Percentiles rank a stretch among this genome's conserved stretches.
These are phyloP conservation scores for Polyommatus icarus DNA, from an alignment of 2,888 invertebrate genomes.

Conservation along the genomic window DNA sequence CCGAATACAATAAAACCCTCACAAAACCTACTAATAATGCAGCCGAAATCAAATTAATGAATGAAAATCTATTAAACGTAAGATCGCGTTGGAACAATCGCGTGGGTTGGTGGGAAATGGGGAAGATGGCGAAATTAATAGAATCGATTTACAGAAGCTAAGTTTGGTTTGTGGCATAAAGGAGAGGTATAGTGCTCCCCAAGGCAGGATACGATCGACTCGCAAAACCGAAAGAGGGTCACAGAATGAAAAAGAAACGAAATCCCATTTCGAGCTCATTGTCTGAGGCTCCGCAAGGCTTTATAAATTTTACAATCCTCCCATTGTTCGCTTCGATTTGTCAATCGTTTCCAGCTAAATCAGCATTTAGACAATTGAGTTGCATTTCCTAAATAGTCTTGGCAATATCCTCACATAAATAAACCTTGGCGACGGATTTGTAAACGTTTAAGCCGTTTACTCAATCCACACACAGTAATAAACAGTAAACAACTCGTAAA, in stretches of 20 bases:
- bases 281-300: constrained; percentile 69
- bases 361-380: constrained; percentile 30
- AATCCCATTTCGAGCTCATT: constrained; percentile 68
- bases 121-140: constrained; percentile 49
- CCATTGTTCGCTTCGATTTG: constrained; percentile 48
- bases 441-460: not conserved
- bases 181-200: constrained; percentile 55
- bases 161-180: constrained; percentile 62
- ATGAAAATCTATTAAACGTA: not conserved
- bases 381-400: constrained; percentile 26
- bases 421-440: not conserved
- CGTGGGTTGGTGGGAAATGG: constrained; percentile 21
- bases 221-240: constrained; percentile 52
- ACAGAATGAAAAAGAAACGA: constrained; percentile 64
- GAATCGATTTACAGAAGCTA: constrained; percentile 58
- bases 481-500: too few species aligned
- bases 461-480: not conserved
- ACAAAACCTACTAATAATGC: constrained; percentile 5
- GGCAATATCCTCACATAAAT: constrained; percentile 26
- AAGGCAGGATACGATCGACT: constrained; percentile 62
- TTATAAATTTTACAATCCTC: constrained; percentile 61
- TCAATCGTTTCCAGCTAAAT: constrained; percentile 35
- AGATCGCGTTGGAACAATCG: not conserved
- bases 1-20: not conserved
- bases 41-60: constrained; percentile 20